Conservation (phyloP, 2,113 vertebrate genomes). For the Pluvialis apricaria region DNA sequence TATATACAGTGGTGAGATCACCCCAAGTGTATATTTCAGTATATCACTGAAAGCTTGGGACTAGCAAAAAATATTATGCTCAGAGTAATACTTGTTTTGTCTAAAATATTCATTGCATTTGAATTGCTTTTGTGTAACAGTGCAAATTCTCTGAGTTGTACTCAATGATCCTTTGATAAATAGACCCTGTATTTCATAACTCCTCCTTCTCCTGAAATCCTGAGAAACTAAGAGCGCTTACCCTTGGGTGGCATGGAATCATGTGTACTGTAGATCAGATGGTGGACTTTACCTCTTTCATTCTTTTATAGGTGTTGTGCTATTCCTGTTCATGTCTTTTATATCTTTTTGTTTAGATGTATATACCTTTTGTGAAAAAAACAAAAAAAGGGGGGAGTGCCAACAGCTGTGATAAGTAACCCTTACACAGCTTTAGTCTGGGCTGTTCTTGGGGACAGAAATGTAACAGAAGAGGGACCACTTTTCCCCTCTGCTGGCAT, state of each 20-base stretch:
- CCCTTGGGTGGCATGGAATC: neutral
- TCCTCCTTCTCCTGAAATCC: neutral
- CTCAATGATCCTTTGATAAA: neutral
- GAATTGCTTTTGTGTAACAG: neutral
- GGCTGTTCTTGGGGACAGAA: neutral
- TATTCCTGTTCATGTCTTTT: neutral
- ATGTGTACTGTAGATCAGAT: neutral
- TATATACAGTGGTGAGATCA: neutral
- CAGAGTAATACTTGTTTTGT: neutral
- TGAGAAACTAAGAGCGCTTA: neutral
- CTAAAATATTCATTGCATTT: neutral
- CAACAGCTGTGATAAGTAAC: neutral
- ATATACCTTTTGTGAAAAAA: neutral
- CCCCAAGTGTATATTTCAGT: neutral
- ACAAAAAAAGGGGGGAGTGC: neutral
- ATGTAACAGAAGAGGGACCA: neutral
- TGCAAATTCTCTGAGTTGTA: neutral
- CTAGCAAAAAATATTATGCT: neutral
- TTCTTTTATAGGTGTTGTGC: neutral
- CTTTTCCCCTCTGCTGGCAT: neutral
- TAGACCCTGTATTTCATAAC: neutral
- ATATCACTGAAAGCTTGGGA: neutral
- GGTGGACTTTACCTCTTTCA: neutral
- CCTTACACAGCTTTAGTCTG: neutral
- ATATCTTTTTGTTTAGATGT: neutral